Base-by-base conservation (phyloP, 1,140 invertebrate genomes). In the Drosophila baimaii region DNA sequence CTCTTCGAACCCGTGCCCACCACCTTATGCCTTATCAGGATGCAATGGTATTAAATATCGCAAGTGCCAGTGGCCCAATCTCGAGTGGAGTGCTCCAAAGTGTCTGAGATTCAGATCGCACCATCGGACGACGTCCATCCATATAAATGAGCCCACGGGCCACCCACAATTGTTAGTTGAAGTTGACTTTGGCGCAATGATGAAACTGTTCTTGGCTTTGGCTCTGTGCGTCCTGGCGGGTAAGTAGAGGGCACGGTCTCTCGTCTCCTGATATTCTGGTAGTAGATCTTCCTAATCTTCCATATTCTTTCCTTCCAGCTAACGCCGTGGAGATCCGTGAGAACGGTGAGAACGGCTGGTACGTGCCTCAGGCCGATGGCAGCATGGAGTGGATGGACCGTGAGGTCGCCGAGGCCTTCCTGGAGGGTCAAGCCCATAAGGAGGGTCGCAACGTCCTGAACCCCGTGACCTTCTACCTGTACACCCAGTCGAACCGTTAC, bases 381-480 rank as follows among this genome's bases (percentile, higher is more conserved):
- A 46, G 56, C 29, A n/a, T 90, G 17, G 70, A 82, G 47, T 90
- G 85, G 85, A 65, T 90, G 49, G 84, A 82, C 31, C 77, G 62
- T 33, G 76, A 91, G 4, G 55, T 46, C 12, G 84, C 85, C 29
- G 90, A 91, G 23, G 55, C 79, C 71, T 76, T 70, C 27, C 33
- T 89, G 66, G 52, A 65, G 10, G 57, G 63, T 7, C 71, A 39
- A 27, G 25, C 9, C 41, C 65, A 33, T 9, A 51, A 23, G 9
- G 72, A 74, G 25, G 78, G 69, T 15, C 73, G 82, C 44, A 57
- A 21, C 21, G 7, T 66, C 9, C 55, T 78, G n/a, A 90, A 80
- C 44, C 82, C 85, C 1, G 88, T 91, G n/a, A 88, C 66, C 41
- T 91, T 91, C 82, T 88, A 90, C 31, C 66, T 91, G 65, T 91